Evolutionary conservation across 1,140 invertebrate species (phyloP).

Genomic region (Philotrypesis tridentata): DNA sequence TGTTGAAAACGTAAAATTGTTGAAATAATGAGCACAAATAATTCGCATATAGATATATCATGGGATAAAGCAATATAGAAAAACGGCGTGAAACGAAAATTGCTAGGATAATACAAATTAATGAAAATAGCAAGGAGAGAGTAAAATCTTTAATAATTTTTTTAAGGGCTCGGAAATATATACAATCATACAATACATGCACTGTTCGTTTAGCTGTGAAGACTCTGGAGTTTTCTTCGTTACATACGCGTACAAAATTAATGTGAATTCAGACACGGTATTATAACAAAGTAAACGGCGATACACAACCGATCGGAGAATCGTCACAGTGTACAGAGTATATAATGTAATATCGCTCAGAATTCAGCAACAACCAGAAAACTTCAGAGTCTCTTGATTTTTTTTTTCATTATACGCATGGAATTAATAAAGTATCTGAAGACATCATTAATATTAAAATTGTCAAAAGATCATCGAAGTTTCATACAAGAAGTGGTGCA

Average conservation of each 20-base stretch:
- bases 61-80: background rate
- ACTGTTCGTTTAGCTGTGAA: slow-evolving; percentile 33
- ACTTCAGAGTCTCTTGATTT: slow-evolving; percentile 30
- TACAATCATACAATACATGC: slow-evolving; percentile 50
- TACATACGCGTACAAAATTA: background rate
- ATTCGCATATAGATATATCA: background rate
- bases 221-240: slow-evolving; percentile 36
- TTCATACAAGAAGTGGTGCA: slow-evolving; percentile 51
- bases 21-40: background rate
- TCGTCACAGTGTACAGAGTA: background rate
- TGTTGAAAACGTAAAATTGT: background rate
- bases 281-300: background rate
- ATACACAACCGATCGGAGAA: background rate
- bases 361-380: slow-evolving; percentile 16
- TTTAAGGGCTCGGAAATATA: slow-evolving; percentile 45
- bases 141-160: slow-evolving; percentile 49
- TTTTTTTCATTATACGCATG: slow-evolving; percentile 7
- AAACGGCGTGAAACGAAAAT: slow-evolving; percentile 5
- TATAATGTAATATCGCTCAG: background rate
- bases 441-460: slow-evolving; percentile 49
- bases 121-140: slow-evolving; percentile 44
- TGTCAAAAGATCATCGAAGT: slow-evolving; percentile 48
- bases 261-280: background rate
- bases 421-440: slow-evolving; percentile 49
- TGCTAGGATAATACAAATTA: slow-evolving; percentile 30